These are phyloP conservation scores for Sula dactylatra DNA, from an alignment of 2,113 vertebrate species.

Conservation along the genomic window DNA sequence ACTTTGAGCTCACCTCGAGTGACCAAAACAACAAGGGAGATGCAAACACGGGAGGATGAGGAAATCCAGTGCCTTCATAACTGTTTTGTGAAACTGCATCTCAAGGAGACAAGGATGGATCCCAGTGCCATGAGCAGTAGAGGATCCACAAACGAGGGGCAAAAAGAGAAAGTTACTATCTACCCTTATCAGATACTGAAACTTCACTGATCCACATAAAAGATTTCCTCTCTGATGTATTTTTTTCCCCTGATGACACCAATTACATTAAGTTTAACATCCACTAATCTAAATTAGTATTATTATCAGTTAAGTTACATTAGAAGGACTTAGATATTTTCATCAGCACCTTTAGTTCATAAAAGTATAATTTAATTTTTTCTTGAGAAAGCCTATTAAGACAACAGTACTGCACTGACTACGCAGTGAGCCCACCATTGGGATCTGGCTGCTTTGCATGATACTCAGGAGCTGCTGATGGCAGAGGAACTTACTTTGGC, in stretches of 20 bases:
- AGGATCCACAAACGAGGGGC: background rate
- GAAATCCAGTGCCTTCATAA: background rate
- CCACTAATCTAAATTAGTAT: background rate
- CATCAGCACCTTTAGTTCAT: background rate
- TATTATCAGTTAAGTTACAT: background rate
- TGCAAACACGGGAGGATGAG: accelerated
- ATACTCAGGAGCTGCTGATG: background rate
- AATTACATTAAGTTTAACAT: background rate
- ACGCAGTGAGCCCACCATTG: accelerated
- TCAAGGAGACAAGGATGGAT: background rate
- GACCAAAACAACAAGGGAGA: background rate
- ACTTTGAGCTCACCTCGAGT: background rate
- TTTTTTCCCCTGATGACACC: background rate
- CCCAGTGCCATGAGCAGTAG: background rate
- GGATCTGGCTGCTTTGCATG: background rate
- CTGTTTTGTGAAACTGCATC: background rate
- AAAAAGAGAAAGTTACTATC: background rate
- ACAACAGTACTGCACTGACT: background rate
- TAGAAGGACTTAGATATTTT: background rate
- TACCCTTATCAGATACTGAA: background rate
- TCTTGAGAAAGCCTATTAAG: background rate
- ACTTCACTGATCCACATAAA: background rate
- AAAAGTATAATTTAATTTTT: background rate
- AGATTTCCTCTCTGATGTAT: background rate
- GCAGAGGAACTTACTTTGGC: background rate